Percentiles rank a stretch among this genome's conserved stretches.
phyloP scores from a whole-genome alignment of 2,113 vertebrate species.

The Odontesthes bonariensis region DNA sequence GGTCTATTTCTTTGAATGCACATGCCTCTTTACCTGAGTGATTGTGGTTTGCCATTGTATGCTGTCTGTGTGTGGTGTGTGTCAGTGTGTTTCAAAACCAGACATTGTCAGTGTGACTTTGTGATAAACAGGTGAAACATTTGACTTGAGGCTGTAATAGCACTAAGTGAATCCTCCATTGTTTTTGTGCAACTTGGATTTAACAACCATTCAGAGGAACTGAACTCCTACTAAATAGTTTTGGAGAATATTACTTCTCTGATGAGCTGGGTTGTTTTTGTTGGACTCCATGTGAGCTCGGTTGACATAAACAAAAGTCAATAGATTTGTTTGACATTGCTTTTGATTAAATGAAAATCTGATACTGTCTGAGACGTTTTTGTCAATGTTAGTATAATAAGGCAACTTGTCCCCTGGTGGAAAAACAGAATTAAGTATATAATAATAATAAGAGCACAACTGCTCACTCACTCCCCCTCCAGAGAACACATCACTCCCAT shows the following conservation, averaged over 20 bases:
- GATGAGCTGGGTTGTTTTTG: slow-evolving; percentile 3
- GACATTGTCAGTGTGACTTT: slow-evolving; percentile 2
- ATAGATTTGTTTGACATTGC: slow-evolving; percentile 24
- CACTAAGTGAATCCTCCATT: slow-evolving; percentile 23
- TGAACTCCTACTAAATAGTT: slow-evolving; percentile 57
- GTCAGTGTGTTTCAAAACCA: slow-evolving; percentile 10
- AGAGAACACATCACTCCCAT: too few relatives aligned
- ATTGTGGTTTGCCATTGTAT: slow-evolving; percentile 5
- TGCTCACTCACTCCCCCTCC: too few relatives aligned
- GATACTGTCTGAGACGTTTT: neutral
- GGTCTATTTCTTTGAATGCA: slow-evolving; percentile 25
- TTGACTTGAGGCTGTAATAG: slow-evolving; percentile 45
- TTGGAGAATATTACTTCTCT: slow-evolving; percentile 50
- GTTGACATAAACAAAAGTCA: slow-evolving; percentile 23
- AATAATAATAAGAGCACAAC: too few relatives aligned
- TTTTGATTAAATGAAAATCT: neutral
- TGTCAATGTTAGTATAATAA: neutral
- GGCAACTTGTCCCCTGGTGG: neutral
- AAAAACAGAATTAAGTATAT: slow-evolving; percentile 8
- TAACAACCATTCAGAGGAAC: slow-evolving; percentile 37
- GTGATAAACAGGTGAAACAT: slow-evolving; percentile 51
- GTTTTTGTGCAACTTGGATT: slow-evolving; percentile 29
- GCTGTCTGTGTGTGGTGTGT: slow-evolving; percentile 4
- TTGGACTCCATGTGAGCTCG: slow-evolving; percentile 11
- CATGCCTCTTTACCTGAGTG: slow-evolving; percentile 20